phyloP scores from a whole-genome alignment of 2,113 vertebrate genomes.

The Orthonyx spaldingii region DNA sequence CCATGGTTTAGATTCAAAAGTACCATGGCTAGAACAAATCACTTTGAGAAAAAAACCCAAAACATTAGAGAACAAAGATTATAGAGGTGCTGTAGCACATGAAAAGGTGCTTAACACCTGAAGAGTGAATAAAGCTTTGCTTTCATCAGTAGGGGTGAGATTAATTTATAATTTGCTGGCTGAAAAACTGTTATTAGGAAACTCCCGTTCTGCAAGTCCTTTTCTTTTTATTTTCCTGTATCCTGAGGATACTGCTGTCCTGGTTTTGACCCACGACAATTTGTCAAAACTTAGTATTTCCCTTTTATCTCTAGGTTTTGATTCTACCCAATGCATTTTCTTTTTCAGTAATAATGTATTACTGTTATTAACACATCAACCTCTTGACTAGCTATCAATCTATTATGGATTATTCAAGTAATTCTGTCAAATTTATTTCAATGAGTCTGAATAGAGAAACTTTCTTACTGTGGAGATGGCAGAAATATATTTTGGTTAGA shows the following conservation, averaged over 20 bases:
- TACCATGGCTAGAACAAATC: not conserved
- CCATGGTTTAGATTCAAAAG: not conserved
- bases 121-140: not conserved
- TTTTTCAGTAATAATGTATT: not conserved
- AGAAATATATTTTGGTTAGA: conserved; percentile 42
- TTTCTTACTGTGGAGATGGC: conserved; percentile 6
- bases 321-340: not conserved
- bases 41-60: not conserved
- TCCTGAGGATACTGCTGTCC: not conserved
- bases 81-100: not conserved
- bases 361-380: conserved; percentile 3
- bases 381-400: conserved; percentile 16
- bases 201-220: not conserved
- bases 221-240: not conserved
- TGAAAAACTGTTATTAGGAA: not conserved
- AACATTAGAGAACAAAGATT: not conserved
- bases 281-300: not conserved
- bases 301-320: not conserved
- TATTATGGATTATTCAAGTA: conserved; percentile 44
- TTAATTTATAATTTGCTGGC: not conserved
- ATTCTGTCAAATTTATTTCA: conserved; percentile 32
- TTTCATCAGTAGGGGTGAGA: not conserved
- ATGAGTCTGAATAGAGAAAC: conserved; percentile 22
- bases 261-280: not conserved
- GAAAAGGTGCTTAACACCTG: not conserved